These are phyloP conservation scores for Drosophila tropicalis DNA, from an alignment of 1,140 invertebrate genomes.

Conservation along the genomic window DNA sequence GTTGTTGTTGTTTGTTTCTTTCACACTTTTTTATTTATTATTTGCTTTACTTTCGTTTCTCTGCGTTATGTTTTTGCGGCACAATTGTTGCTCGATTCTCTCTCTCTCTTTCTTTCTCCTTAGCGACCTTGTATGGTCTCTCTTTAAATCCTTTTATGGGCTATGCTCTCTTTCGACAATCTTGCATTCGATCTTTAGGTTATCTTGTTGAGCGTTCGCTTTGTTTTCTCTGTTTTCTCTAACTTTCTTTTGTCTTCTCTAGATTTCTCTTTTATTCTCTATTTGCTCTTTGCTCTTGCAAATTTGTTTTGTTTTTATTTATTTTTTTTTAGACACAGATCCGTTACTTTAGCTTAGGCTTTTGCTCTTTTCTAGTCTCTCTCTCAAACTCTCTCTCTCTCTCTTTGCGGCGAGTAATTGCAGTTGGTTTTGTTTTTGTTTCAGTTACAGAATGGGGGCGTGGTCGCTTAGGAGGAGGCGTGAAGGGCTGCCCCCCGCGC, in stretches of 20 bases:
- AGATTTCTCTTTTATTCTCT: neutral
- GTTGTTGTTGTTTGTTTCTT: conserved; percentile 12
- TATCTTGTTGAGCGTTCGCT: no score
- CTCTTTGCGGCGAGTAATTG: conserved; percentile 20
- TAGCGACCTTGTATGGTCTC: no score
- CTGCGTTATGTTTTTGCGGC: conserved; percentile 74
- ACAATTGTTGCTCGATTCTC: conserved; percentile 73
- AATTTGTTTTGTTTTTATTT: neutral
- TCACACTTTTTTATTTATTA: conserved; percentile 32
- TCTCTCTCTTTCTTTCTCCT: neutral
- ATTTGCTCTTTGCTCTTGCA: neutral
- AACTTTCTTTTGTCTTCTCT: conserved; percentile 1
- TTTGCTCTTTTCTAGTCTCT: conserved; percentile 36
- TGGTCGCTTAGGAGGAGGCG: conserved; percentile 7
- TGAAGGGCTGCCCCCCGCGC: conserved; percentile 3
- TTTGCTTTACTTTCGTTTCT: conserved; percentile 45
- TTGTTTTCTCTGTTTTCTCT: no score
- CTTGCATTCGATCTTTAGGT: no score
- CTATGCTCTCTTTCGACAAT: no score
- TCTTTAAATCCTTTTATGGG: no score
- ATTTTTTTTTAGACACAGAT: conserved; percentile 16
- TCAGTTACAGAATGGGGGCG: conserved; percentile 33
- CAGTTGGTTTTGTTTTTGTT: conserved; percentile 39
- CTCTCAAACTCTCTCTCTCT: conserved; percentile 20
- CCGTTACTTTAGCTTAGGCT: conserved; percentile 18